These are phyloP conservation scores for Orussus abietinus DNA, from an alignment of 1,140 invertebrate genomes.

Conservation along the genomic window DNA sequence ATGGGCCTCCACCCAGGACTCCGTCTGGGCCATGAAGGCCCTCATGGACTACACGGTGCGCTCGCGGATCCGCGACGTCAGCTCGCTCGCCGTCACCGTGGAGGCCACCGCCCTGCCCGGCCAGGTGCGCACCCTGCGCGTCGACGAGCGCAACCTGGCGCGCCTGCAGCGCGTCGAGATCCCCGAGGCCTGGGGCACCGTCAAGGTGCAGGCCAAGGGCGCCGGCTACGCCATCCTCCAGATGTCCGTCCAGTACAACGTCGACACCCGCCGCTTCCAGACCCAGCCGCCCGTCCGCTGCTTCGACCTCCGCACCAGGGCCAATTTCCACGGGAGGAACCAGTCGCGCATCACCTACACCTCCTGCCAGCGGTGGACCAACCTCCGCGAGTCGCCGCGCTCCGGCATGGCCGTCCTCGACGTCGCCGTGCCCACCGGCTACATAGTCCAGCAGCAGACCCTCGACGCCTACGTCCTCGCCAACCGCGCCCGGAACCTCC, in stretches of 20 bases:
- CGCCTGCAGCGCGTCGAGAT: slow-evolving; percentile 76
- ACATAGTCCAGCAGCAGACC: slow-evolving; percentile 87
- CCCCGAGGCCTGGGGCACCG: slow-evolving; percentile 87
- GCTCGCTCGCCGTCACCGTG: slow-evolving; percentile 72
- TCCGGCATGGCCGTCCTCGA: slow-evolving; percentile 93
- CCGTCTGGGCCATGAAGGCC: slow-evolving; percentile 83
- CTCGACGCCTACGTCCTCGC: slow-evolving; percentile 80
- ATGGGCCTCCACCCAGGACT: slow-evolving; percentile 93
- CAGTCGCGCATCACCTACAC: slow-evolving; percentile 83
- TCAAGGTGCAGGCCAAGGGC: slow-evolving; percentile 85
- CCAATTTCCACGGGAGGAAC: slow-evolving; percentile 83
- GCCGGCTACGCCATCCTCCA: slow-evolving; percentile 89
- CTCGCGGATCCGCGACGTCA: slow-evolving; percentile 83
- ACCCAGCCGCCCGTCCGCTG: slow-evolving; percentile 76
- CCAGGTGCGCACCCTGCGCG: slow-evolving; percentile 61
- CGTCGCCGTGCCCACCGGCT: slow-evolving; percentile 88
- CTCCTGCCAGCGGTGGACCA: slow-evolving; percentile 66
- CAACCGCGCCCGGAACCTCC: slow-evolving; percentile 70
- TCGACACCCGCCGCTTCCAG: slow-evolving; percentile 82
- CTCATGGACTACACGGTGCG: slow-evolving; percentile 85
- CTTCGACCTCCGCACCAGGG: slow-evolving; percentile 69
- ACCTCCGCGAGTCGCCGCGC: slow-evolving; percentile 68
- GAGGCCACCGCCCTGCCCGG: slow-evolving; percentile 81
- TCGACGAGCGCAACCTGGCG: slow-evolving; percentile 74
- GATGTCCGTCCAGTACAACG: slow-evolving; percentile 93